Base-by-base conservation (phyloP, 2,113 vertebrate species). In the Reinhardtius hippoglossoides region DNA sequence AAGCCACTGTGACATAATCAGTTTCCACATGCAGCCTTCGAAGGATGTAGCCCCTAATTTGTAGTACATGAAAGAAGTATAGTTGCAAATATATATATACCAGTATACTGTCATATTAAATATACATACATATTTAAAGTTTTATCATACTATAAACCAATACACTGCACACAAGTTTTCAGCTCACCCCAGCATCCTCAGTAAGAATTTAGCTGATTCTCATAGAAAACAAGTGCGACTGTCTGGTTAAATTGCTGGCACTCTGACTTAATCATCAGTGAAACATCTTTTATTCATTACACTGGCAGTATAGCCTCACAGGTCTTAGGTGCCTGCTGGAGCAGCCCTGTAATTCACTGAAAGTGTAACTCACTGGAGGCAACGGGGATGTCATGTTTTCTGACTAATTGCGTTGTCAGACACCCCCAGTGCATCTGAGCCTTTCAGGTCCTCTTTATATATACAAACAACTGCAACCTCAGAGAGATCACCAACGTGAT, bases 241-340 rank as follows among this genome's bases (percentile, higher is more conserved):
- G 61, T 78, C 61, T 37, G 18, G 16, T 70, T 61, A 64, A 86
- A 71, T 68, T 54, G 78, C 81, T 58, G 46, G 24, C 26, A 62
- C 44, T 74, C 61, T 4, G 24, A 79, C 52, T 68, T 75, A 78
- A 84, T 82, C 6, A 3, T 67, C 69, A 77, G 52, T 52, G 62
- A 75, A 76, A 64, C 40, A 76, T 81, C 24, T 80, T 75, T 85
- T 78, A 72, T 80, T 76, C 76, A 85, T 82, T 20, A 74, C 67
- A 59, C 27, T 55, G 40, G 15, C 56, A 74, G 35, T 24, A 3
- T 21, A 69, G 58, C 31, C 73, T 61, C 55, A 46, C 44, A 77
- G 46, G 68, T 71, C 69, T 63, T 12, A 24, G 59, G 79, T 84
- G 76, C 64, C 63, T 48, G 24, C 23, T 21, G 42, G 73, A 76